Evolutionary conservation across 1,140 invertebrate genomes (phyloP).

Genomic region (Metaphire vulgaris): DNA sequence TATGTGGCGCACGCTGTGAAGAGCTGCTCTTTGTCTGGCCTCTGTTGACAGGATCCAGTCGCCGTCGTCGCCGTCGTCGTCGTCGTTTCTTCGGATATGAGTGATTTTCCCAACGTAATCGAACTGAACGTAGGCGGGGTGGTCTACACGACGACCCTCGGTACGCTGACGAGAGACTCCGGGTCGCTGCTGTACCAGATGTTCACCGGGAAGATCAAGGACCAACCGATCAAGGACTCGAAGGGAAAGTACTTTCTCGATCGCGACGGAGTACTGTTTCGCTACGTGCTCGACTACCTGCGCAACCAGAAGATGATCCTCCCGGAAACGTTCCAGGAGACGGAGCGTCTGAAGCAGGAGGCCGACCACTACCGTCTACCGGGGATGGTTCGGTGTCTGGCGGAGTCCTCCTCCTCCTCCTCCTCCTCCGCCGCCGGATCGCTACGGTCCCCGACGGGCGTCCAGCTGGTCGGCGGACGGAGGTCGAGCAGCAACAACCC

Average conservation of each 20-base stretch:
- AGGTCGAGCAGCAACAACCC: not conserved
- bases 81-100: no score
- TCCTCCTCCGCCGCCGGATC: no score
- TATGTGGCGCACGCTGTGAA: no score
- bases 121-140: constrained; percentile 53
- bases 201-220: constrained; percentile 35
- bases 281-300: constrained; percentile 88
- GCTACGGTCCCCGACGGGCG: not conserved
- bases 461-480: not conserved
- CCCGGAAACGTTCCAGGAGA: constrained; percentile 91
- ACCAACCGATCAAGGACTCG: constrained; percentile 59
- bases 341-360: constrained; percentile 80
- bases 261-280: constrained; percentile 92
- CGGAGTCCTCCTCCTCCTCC: constrained; percentile 4
- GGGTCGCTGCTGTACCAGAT: constrained; percentile 45
- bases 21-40: no score
- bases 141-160: constrained; percentile 45
- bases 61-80: no score
- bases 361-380: constrained; percentile 75
- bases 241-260: constrained; percentile 92
- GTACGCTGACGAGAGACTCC: constrained; percentile 41
- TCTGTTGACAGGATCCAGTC: no score
- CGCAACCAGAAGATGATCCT: constrained; percentile 80
- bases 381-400: constrained; percentile 46
- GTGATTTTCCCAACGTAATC: constrained; percentile 35